Base-by-base conservation (phyloP, 2,888 invertebrate species). In the Zaprionus bogoriensis region DNA sequence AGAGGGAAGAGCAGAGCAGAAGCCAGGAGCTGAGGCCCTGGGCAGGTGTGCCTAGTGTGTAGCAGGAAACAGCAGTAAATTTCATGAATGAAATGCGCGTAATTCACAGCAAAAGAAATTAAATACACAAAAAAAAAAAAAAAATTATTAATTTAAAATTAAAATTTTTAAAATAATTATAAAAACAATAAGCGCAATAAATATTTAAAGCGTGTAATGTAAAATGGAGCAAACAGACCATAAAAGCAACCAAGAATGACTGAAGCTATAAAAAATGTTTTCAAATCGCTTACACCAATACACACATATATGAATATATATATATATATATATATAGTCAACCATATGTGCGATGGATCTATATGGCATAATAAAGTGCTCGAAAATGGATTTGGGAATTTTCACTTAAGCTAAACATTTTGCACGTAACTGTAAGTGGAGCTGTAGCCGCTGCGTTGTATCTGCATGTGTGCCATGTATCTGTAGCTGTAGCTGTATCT, bases 211-310 rank as follows among this genome's bases (percentile, higher is more conserved):
- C 69, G 73, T 63, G 60, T 63, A 70, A 61, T 74, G 69, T 69
- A 64, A 83, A 82, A 67, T 78, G 66, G 79, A 73, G 85, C 85
- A 85, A 78, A 67, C 82, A 73, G 79, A 75, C 65, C 82, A 78
- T 67, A 82, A 74, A 74, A 74, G 51, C 44, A 66, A 42, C 52
- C 51, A 61, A 53, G 64, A 67, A 58, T 32, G 44, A 55, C 50
- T 12, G 71, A 51, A 84, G 68, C 64, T 59, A 67, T 61, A 32
- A 59, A 67, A 68, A 62, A 68, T 60, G 64, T 68, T 68, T 61
- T 38, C 9, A 58, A 57, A 60, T 60, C 38, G 58, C 51, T 60
- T 59, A 68, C 46, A 71, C 50, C 22, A 20, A 39, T 38, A 27
- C 23, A 39, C 14, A 17, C 12, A 48, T 47, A 7, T 17, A 32